Evolutionary conservation across 2,113 vertebrate genomes (phyloP), one percentile per base, ranked within the genome.

Genomic region (Tonatia bakeri): DNA sequence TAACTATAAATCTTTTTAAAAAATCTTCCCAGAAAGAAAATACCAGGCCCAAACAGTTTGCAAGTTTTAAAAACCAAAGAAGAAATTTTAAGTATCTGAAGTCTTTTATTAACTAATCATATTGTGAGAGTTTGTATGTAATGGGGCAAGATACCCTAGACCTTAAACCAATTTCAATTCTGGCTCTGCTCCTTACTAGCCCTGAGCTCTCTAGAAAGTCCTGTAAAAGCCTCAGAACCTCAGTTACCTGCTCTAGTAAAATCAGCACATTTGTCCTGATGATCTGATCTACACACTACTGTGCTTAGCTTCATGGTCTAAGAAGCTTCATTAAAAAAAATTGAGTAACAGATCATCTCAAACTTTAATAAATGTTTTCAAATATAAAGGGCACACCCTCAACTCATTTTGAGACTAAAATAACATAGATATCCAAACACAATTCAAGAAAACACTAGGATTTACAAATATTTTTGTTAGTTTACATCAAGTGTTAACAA

Each of bases 301-400:
- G 82, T 47, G 52, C 61, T 77, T 59, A 86, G 75, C n/a, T 83
- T 80, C 75, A 94, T 50, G 52, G 70, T 70, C 69, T 70, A n/a
- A 85, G 61, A 85, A 87, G 79, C 89, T 95, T 96, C 95, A 93
- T 97, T 96, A 84, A 97, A 97, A 95, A 96, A 43, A 17, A 81
- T 59, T n/a, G 38, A 80, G 38, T 22, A 56, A 84, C 31, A 88
- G 20, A n/a, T 67, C 38, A 79, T 56, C 70, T 88, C 36, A n/a
- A 65, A 69, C 67, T 70, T 52, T 80, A 92, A 54, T 11, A 80
- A 87, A 79, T 22, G 33, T 8, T 81, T 86, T 47, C 40, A 47
- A 9, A 81, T 73, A 88, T 31, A 5, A n/a, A 67, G 31, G 4
- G 0, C 67, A 36, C 4, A 43, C 26, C 59, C 17, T 59, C 24